phyloP scores from a whole-genome alignment of 2,113 vertebrate genomes.

The Rana temporaria region DNA sequence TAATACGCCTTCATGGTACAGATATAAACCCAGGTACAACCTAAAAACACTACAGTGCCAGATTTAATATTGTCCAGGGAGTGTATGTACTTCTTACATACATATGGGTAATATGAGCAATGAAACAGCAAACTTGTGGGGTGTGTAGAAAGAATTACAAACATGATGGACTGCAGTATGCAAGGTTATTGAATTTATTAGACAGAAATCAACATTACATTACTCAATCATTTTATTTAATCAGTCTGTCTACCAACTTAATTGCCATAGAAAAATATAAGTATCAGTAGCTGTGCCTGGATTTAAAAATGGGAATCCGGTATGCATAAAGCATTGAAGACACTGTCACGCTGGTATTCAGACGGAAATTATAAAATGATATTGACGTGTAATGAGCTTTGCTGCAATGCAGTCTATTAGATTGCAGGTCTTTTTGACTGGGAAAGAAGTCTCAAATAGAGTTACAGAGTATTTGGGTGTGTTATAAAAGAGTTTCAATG shows the following conservation, averaged over 20 bases:
- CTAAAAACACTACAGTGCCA: too few species aligned
- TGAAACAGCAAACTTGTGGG: too few species aligned
- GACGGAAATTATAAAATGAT: neutral
- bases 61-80: too few species aligned
- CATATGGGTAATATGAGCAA: too few species aligned
- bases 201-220: slow-evolving; percentile 28
- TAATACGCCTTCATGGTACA: too few species aligned
- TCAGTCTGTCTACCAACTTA: slow-evolving; percentile 23
- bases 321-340: slow-evolving; percentile 2
- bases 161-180: neutral
- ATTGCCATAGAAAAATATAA: slow-evolving; percentile 13
- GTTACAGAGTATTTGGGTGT: too few species aligned
- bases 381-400: slow-evolving; percentile 10
- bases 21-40: too few species aligned
- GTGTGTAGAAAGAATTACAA: neutral
- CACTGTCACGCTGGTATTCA: slow-evolving; percentile 14
- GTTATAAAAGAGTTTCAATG: too few species aligned
- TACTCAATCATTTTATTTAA: slow-evolving; percentile 43
- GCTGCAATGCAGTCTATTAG: neutral
- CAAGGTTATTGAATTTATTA: slow-evolving; percentile 34
- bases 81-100: too few species aligned
- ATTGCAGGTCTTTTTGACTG: neutral
- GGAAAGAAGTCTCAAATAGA: too few species aligned
- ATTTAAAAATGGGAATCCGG: slow-evolving; percentile 26
- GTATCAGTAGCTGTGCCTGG: slow-evolving; percentile 25